A percentile compares a stretch with the other conserved stretches of the same genome.
Conservation (phyloP, 2,888 invertebrate genomes). For the Leptinotarsa tumamoca region DNA sequence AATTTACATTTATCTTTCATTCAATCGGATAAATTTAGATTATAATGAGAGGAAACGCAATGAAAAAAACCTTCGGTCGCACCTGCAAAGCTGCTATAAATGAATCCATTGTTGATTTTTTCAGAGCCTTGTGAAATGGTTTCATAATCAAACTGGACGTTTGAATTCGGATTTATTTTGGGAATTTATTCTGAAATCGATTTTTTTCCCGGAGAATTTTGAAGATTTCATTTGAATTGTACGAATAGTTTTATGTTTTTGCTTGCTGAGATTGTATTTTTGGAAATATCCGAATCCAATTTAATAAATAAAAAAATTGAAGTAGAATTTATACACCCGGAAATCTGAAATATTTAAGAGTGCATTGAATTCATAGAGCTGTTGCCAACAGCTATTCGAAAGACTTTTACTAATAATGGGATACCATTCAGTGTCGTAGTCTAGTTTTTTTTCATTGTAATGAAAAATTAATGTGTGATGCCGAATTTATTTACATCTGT, state of each 20-base stretch:
- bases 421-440: background rate
- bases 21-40: slow-evolving; percentile 4
- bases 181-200: no score
- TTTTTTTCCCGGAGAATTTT: no score
- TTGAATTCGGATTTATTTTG: no score
- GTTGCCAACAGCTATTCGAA: background rate
- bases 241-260: no score
- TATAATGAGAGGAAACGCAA: slow-evolving; percentile 6
- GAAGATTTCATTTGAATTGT: no score
- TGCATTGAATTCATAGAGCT: background rate
- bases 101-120: background rate
- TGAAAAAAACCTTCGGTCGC: background rate
- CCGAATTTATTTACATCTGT: no score
- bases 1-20: slow-evolving; percentile 10
- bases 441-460: no score
- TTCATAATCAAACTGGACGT: no score
- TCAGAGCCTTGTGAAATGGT: background rate
- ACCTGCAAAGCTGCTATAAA: background rate
- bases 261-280: background rate
- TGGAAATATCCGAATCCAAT: background rate
- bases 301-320: background rate
- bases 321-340: background rate
- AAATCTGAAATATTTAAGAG: slow-evolving; percentile 1
- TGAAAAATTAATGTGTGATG: no score
- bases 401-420: background rate